Percentiles rank a stretch among this genome's conserved stretches.
phyloP scores from a whole-genome alignment of 2,797 vertebrate genomes.

The Nasua narica region DNA sequence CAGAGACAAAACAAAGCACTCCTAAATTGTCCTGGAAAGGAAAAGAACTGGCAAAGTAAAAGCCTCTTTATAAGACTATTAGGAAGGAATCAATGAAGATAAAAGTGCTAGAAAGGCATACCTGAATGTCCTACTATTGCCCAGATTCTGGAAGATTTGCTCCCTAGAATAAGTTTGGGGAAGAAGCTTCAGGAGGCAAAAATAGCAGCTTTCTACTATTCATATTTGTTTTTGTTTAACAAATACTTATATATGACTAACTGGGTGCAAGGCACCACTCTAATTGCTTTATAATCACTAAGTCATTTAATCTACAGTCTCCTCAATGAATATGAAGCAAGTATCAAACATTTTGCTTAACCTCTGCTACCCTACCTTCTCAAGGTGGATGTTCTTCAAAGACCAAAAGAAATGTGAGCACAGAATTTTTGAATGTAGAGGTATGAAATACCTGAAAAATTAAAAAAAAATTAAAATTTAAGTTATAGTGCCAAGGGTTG shows the following conservation, averaged over 20 bases:
- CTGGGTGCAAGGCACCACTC: not conserved
- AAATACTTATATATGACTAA: not conserved
- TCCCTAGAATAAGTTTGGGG: not conserved
- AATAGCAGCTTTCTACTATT: not conserved
- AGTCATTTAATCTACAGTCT: not conserved
- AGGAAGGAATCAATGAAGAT: not conserved
- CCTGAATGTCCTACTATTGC: accelerated
- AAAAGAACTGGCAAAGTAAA: not conserved
- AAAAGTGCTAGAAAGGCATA: not conserved
- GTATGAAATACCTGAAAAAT: not conserved
- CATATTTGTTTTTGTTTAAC: not conserved
- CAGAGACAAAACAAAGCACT: constrained; percentile 28
- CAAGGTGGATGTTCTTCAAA: not conserved
- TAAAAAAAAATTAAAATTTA: not conserved
- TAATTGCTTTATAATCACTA: not conserved
- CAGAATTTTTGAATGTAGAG: not conserved
- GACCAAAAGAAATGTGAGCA: not conserved
- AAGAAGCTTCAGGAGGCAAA: not conserved
- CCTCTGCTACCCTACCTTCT: not conserved
- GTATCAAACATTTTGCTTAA: not conserved
- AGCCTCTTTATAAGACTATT: not conserved
- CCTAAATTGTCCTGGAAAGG: not conserved
- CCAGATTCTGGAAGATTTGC: not conserved
- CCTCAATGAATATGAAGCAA: not conserved
- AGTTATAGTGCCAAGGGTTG: not conserved